A percentile compares a stretch with the other conserved stretches of the same genome.
phyloP scores from a whole-genome alignment of 2,888 invertebrate genomes.

The Zaprionus bogoriensis region DNA sequence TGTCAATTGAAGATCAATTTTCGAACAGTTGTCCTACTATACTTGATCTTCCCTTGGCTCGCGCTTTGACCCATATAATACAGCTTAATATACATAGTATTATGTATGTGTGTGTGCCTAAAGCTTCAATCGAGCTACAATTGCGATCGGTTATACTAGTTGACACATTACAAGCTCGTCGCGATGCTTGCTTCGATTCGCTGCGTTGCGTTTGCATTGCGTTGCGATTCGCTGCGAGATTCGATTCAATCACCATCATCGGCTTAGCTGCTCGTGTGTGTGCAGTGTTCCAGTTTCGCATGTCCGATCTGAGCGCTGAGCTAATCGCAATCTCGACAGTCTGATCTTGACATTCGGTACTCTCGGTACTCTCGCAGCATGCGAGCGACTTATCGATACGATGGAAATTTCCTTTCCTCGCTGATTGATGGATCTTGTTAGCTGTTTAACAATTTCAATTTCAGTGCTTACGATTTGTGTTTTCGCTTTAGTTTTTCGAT shows the following conservation, averaged over 20 bases:
- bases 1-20: no score
- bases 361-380: constrained; percentile 11
- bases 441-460: background rate
- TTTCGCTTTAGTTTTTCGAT: no score
- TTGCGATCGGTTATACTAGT: no score
- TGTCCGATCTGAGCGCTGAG: background rate
- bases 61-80: no score
- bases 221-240: background rate
- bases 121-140: no score
- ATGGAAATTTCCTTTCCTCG: constrained; percentile 21
- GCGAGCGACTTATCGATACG: constrained; percentile 29
- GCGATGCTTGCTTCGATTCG: no score
- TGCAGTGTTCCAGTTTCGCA: constrained; percentile 27
- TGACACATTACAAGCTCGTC: no score
- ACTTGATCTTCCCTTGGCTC: no score
- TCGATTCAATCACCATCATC: constrained; percentile 32
- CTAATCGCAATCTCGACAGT: constrained; percentile 28
- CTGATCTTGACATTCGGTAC: constrained; percentile 38
- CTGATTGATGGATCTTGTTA: constrained; percentile 49
- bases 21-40: no score
- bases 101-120: no score
- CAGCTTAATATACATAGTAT: no score
- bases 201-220: background rate
- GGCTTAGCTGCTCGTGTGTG: constrained; percentile 21
- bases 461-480: background rate